A percentile compares a stretch with the other conserved stretches of the same genome.
Evolutionary conservation across 2,888 invertebrate species (phyloP).

Genomic region (Anticlea derivata): DNA sequence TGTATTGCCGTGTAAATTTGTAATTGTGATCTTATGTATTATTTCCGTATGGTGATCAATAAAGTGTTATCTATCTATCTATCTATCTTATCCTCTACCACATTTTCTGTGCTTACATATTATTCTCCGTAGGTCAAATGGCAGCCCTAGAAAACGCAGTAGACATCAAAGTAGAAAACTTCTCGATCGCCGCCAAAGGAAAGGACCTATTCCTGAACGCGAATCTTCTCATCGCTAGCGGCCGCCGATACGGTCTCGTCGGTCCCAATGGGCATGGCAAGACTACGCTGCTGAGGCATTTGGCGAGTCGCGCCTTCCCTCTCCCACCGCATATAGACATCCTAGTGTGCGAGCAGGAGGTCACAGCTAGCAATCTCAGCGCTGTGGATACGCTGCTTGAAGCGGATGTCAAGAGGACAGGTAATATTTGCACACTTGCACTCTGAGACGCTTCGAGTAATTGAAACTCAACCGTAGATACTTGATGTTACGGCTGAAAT

Average conservation of each 20-base stretch:
- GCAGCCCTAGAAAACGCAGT: conserved; percentile 95
- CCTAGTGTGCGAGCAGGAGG: conserved; percentile 98
- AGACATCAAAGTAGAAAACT: conserved; percentile 99
- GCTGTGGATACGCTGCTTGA: conserved; percentile 97
- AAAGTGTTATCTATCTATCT: no score
- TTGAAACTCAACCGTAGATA: no score
- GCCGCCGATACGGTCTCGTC: conserved; percentile 97
- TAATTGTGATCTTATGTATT: no score
- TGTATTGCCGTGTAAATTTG: no score
- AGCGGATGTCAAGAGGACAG: conserved; percentile 95
- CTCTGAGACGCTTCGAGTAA: no score
- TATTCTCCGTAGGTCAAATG: conserved; percentile 82
- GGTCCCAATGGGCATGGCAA: conserved; percentile 99
- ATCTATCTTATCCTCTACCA: no score
- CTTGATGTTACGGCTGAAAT: no score
- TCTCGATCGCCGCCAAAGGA: conserved; percentile 98
- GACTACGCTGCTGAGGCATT: conserved; percentile 97
- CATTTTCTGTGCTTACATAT: not conserved
- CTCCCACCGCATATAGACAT: conserved; percentile 98
- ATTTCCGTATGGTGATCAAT: no score
- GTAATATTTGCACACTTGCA: no score
- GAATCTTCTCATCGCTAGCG: conserved; percentile 94
- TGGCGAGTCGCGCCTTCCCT: conserved; percentile 94
- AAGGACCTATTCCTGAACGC: conserved; percentile 99
- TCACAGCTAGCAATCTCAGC: conserved; percentile 95